Evolutionary conservation across 1,140 invertebrate genomes (phyloP), one percentile per base, ranked within the genome.

Genomic region (Goniozus legneri): DNA sequence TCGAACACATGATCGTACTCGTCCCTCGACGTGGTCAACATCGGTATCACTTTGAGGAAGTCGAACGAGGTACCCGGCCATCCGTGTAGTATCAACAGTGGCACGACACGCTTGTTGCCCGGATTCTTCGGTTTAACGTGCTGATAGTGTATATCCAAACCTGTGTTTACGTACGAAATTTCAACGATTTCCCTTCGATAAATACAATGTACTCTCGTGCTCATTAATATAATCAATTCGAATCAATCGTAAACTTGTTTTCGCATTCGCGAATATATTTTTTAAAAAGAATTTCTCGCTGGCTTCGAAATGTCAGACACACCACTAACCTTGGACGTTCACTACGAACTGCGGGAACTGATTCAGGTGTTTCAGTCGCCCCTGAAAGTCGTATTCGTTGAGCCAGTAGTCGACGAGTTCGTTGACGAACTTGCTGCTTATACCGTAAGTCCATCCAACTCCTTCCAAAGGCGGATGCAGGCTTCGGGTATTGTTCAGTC

Each of bases 61-160:
- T 94, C 89, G 12, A 83, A 71, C 6, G 92, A 78, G 1, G 87
- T 89, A 3, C 91, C 89, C 1, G 92, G 91, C 91, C 91, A 95
- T 14, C 91, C 91, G 62, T 95, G 91, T 14, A 89, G 63, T 3
- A 94, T 44, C 0, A 94, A 62, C 10, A 91, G 44, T 0, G 88
- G 88, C 8, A 85, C 53, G 1, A 89, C 77, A 70, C 47, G 55
- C 50, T 62, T 78, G 3, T 62, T 66, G 10, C 63, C 43, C 2
- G 44, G 40, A 20, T 78, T 64, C 19, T 47, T 76, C 59, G 80
- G 79, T 54, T 83, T 86, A 0, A 79, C 79, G 49, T 84, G 83
- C 14, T 89, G 77, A 54, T 82, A 91, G 66, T 92, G 89, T 36
- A 92, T 82, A 47, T 88, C 79, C 2, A 94, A 72, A 3, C 84